Evolutionary conservation across 2,888 invertebrate genomes (phyloP), one percentile per base, ranked within the genome.

Genomic region (Parnassius glacialis): DNA sequence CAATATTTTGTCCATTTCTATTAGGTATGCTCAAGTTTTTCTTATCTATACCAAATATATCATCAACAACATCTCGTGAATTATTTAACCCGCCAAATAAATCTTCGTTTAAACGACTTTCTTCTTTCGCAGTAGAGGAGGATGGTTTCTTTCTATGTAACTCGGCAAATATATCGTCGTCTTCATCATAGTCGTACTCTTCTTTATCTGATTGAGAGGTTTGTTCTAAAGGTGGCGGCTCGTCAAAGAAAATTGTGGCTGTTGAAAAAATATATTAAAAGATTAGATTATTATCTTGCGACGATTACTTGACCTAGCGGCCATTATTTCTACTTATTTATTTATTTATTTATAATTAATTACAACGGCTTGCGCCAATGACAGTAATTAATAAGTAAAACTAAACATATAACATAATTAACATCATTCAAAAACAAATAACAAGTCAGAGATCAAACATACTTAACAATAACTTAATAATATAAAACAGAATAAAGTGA

Each of bases 191-290:
- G 53, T 63, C 65, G 10, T 76, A 66, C 1, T 70, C 73, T 0
- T 77, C 74, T 1, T 64, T 68, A 0, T 75, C 72, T 0, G 72
- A 68, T 11, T 71, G 69, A 10, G 67, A 65, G 1, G 66, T 61
- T 0, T 80, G 74, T 52, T 90, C 91, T 0, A 93, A 67, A 0
- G 93, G 93, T 0, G 93, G 93, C 0, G 93, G 93, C 70, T 93
- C 93, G 70, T 93, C 92, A 0, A 85, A 78, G 78, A 93, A 93
- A 68, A 93, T 73, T 55, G 82, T 83, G 34, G 85, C 92, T 92
- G 66, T 11, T 65, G 67, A 58, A 54, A 59, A 60, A 25, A 61
- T 25, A 52, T 52, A 11, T 50, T 13, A 41, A 52, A 42, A 13
- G 10, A 42, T 10, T 25, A n/a, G 43, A 10, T 43, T 43, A 10